Conservation (phyloP, 1,140 invertebrate species). For the Manduca sexta region DNA sequence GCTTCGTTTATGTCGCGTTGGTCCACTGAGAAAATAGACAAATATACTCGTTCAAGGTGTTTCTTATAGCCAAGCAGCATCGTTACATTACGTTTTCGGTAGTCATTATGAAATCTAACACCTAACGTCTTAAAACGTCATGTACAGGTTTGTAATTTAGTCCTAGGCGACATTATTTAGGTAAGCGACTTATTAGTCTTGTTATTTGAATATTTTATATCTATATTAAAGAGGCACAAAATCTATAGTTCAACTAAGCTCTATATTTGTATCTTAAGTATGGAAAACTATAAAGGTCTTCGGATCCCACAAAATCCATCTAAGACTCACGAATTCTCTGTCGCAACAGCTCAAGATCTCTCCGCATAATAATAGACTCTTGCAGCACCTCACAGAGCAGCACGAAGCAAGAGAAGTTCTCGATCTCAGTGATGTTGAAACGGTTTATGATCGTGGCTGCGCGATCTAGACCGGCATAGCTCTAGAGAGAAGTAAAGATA, state of each 20-base stretch:
- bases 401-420: constrained; percentile 89
- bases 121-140: too few species aligned
- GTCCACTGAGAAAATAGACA: constrained; percentile 35
- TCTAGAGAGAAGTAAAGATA: constrained; percentile 28
- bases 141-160: too few species aligned
- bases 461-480: constrained; percentile 76
- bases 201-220: too few species aligned
- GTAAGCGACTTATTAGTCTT: too few species aligned
- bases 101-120: too few species aligned
- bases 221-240: too few species aligned
- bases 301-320: too few species aligned
- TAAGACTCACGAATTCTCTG: constrained; percentile 66
- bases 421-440: constrained; percentile 84
- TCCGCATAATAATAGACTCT: constrained; percentile 72
- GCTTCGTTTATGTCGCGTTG: constrained; percentile 56
- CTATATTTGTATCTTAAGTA: too few species aligned
- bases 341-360: constrained; percentile 46
- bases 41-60: not conserved
- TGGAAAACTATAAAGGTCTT: too few species aligned
- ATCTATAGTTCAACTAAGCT: too few species aligned
- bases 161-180: too few species aligned
- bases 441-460: constrained; percentile 78
- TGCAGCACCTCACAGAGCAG: constrained; percentile 89
- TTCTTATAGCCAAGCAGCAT: not conserved
- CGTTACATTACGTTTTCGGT: too few species aligned